These are phyloP conservation scores for Heliconius hermathena DNA, from an alignment of 1,140 invertebrate genomes.

Conservation along the genomic window DNA sequence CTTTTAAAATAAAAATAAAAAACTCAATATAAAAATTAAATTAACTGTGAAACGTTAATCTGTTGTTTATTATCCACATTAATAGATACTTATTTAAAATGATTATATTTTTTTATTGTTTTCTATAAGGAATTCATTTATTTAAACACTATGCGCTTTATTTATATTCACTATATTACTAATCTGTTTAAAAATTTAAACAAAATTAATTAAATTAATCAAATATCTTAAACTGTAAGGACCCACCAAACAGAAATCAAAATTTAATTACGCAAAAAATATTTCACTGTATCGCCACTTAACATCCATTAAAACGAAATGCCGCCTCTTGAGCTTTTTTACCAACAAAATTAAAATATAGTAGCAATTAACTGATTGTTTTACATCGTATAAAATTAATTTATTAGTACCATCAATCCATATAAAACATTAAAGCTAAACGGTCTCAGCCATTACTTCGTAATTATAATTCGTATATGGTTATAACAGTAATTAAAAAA, in stretches of 20 bases:
- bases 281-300: not conserved
- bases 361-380: slow-evolving; percentile 20
- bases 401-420: slow-evolving; percentile 29
- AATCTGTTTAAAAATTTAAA: too few relatives aligned
- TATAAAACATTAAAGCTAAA: slow-evolving; percentile 18
- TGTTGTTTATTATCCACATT: too few relatives aligned
- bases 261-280: not conserved
- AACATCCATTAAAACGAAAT: slow-evolving; percentile 18
- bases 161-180: too few relatives aligned
- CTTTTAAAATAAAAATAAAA: too few relatives aligned
- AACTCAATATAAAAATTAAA: too few relatives aligned
- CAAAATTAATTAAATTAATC: too few relatives aligned
- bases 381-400: slow-evolving; percentile 29
- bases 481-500: not conserved
- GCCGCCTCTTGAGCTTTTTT: not conserved
- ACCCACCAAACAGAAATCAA: not conserved
- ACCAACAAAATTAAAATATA: not conserved
- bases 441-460: not conserved
- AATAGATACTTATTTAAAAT: too few relatives aligned
- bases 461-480: not conserved
- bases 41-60: too few relatives aligned
- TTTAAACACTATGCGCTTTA: too few relatives aligned
- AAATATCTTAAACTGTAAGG: too few relatives aligned
- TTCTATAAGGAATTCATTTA: too few relatives aligned
- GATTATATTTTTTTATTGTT: too few relatives aligned